These are phyloP conservation scores for Taenaris catops DNA, from an alignment of 2,888 invertebrate genomes.

Conservation along the genomic window DNA sequence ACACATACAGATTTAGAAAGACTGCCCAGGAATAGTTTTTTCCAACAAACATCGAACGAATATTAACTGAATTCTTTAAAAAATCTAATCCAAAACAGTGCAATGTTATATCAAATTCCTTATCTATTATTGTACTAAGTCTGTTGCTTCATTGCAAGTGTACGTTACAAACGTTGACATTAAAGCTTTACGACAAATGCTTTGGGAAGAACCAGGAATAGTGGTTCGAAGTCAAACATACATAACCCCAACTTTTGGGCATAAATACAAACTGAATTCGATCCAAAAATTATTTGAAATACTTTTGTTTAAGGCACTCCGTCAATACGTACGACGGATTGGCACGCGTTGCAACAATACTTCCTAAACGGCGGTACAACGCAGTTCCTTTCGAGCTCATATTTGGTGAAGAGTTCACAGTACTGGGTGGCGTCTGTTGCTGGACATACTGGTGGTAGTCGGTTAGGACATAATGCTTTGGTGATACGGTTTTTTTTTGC, in stretches of 20 bases:
- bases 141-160: too few relatives aligned
- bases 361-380: constrained; percentile 75
- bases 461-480: too few relatives aligned
- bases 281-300: neutral
- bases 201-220: neutral
- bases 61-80: too few relatives aligned
- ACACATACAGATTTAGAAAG: too few relatives aligned
- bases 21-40: too few relatives aligned
- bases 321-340: constrained; percentile 26
- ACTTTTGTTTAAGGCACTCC: constrained; percentile 7
- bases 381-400: constrained; percentile 75
- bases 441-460: constrained; percentile 37
- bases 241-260: neutral
- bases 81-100: too few relatives aligned
- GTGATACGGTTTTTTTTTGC: too few relatives aligned
- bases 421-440: constrained; percentile 60
- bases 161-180: too few relatives aligned
- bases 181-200: neutral
- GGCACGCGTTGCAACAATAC: constrained; percentile 80
- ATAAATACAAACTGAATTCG: neutral
- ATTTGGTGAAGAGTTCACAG: constrained; percentile 61
- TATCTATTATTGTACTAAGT: too few relatives aligned
- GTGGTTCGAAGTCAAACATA: neutral
- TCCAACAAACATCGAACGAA: too few relatives aligned
- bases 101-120: too few relatives aligned